Base-by-base conservation (phyloP, 92 coral and sea anemone species). In the Palythoa caribaeorum region DNA sequence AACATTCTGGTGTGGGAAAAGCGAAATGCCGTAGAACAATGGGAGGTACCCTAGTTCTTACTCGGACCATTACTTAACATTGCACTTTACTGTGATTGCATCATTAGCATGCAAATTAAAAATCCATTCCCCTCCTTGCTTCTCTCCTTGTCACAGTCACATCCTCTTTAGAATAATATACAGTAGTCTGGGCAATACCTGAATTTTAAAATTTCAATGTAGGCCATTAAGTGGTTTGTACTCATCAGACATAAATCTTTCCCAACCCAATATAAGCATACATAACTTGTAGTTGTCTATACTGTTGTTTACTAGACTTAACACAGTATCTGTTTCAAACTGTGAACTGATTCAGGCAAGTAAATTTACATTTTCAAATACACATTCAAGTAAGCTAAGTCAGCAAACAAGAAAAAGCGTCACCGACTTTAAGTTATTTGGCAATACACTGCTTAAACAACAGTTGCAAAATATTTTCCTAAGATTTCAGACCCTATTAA, bases 331-430 rank as follows among this genome's bases (percentile, higher is more conserved):
- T 59, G 66, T 59, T 59, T 59, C 66, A 59, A 59, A 59, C 66
- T 59, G 66, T 59, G 66, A 59, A 59, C 66, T 59, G 66, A 9
- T 59, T 59, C 66, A 59, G 2, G 14, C 66, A 14, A 59, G 20
- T 59, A 59, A 59, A 59, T 59, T 59, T 59, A 59, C 66, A 59
- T 59, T 59, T 59, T 59, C 66, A 59, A 59, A 59, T 59, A 59
- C 66, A 59, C 19, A 59, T 59, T 53, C 8, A 59, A 59, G 66
- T 14, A 59, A 6, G n/a, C 66, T 59, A 59, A 59, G 28, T 59
- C 66, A 59, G 66, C 2, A 59, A 59, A 59, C 20, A 59, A 13
- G 66, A 28, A 59, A 59, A 59, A 59, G 21, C 17, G 66, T 59
- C 2, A 14, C 3, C 20, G 16, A 57, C 63, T 57, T 57, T 9